Conservation (phyloP, 1,140 invertebrate species). For the Drosophila santomea region DNA sequence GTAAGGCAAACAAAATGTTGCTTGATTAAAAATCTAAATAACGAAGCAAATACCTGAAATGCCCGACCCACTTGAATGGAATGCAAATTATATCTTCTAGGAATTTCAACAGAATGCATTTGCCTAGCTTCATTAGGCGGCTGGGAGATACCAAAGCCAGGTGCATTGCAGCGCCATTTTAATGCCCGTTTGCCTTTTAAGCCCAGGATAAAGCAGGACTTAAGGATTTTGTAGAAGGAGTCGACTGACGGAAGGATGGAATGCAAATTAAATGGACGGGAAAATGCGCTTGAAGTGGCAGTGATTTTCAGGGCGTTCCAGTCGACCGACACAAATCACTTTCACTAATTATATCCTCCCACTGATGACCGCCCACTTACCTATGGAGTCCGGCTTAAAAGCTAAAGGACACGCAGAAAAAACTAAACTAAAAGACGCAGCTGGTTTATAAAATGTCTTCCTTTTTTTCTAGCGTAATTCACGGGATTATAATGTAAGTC, state of each 20-base stretch:
- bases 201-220: constrained; percentile 43
- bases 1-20: constrained; percentile 4
- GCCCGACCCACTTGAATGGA: constrained; percentile 19
- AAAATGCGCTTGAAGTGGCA: constrained; percentile 48
- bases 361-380: constrained; percentile 11
- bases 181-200: constrained; percentile 23
- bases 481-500: background rate
- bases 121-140: constrained; percentile 47
- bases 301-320: constrained; percentile 43
- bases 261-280: constrained; percentile 63
- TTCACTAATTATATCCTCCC: constrained; percentile 73
- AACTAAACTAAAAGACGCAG: constrained; percentile 8
- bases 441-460: constrained; percentile 1
- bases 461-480: constrained; percentile 5
- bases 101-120: constrained; percentile 40
- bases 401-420: constrained; percentile 46
- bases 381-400: constrained; percentile 12
- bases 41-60: constrained; percentile 34
- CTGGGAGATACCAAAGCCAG: constrained; percentile 36
- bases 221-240: constrained; percentile 7
- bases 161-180: constrained; percentile 3
- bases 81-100: constrained; percentile 30
- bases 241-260: constrained; percentile 7
- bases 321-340: constrained; percentile 68
- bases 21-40: constrained; percentile 26